Conservation (phyloP, 1,140 invertebrate genomes). For the Bombus huntii region DNA sequence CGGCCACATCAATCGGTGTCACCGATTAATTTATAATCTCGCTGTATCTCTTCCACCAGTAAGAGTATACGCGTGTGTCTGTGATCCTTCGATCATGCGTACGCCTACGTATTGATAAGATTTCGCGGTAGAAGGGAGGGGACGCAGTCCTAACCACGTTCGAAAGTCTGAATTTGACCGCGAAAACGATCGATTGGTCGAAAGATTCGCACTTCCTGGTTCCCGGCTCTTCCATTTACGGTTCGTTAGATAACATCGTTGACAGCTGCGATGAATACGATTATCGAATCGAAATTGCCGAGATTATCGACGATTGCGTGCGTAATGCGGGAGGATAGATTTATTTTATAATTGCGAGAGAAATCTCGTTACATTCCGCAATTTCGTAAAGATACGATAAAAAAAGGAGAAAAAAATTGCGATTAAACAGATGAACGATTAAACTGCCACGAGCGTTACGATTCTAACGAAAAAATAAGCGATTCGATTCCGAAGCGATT, state of each 20-base stretch:
- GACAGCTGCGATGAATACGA: background rate
- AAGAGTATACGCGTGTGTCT: background rate
- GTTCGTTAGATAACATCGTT: background rate
- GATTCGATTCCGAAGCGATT: background rate
- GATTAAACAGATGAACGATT: background rate
- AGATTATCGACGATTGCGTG: background rate
- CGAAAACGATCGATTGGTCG: background rate
- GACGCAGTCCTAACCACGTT: background rate
- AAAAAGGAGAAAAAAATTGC: too few relatives aligned
- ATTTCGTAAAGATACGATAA: background rate
- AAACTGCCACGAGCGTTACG: too few relatives aligned
- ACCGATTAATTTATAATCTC: background rate
- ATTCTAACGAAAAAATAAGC: background rate
- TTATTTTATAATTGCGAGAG: background rate
- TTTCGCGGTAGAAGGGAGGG: background rate
- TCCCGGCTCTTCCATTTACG: too few relatives aligned
- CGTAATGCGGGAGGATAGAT: too few relatives aligned
- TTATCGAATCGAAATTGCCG: background rate
- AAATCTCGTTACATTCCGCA: background rate
- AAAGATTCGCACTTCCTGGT: background rate
- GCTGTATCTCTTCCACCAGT: background rate
- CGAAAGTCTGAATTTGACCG: background rate
- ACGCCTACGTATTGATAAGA: background rate
- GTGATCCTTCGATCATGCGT: conserved; percentile 26
- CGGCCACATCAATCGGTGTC: background rate